Evolutionary conservation across 1,140 invertebrate species (phyloP), one percentile per base, ranked within the genome.

Genomic region (Oedothorax gibbosus): DNA sequence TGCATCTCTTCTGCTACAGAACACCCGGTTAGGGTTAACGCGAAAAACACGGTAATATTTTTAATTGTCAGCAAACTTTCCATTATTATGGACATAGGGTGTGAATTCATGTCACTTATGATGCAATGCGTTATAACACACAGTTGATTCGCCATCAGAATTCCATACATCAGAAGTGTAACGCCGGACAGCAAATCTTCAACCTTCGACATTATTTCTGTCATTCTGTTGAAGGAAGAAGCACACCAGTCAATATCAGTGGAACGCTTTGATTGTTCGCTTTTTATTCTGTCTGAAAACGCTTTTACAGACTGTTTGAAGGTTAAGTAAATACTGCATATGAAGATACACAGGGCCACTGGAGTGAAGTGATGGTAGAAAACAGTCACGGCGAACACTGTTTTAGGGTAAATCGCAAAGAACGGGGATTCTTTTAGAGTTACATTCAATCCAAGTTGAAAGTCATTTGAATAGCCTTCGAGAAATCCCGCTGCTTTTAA

Each of bases 311-410:
- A 35, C 60, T 68, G 75, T 14, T 57, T 76, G 50, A 84, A 76
- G 15, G 62, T 66, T 4, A 75, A 20, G n/a, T 75, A 57, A 7
- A 84, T 76, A n/a, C 62, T 66, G 50, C 81, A 75, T 10, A 84
- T 20, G 20, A 75, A 76, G 8, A 84, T 35, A 15, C 71, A 21
- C 0, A 62, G 8, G 5, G 62, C 12, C 6, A 84, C 50, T 20
- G 71, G 71, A 35, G 51, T 14, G 7, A 75, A 84, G 21, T 84
- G 81, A n/a, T 84, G 81, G 21, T 66, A 84, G 9, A 84, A 66
- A 14, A 75, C 56, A 14, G 62, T 56, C 15, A 11, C 10, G 20
- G 51, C 20, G 9, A 64, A 49, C 0, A 66, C 14, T 3, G 68
- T 12, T 9, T 6, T n/a, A 6, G 68, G 60, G 14, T 73, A 65